Evolutionary conservation across 2,113 vertebrate species (phyloP).

Genomic region (Lophura nycthemera): DNA sequence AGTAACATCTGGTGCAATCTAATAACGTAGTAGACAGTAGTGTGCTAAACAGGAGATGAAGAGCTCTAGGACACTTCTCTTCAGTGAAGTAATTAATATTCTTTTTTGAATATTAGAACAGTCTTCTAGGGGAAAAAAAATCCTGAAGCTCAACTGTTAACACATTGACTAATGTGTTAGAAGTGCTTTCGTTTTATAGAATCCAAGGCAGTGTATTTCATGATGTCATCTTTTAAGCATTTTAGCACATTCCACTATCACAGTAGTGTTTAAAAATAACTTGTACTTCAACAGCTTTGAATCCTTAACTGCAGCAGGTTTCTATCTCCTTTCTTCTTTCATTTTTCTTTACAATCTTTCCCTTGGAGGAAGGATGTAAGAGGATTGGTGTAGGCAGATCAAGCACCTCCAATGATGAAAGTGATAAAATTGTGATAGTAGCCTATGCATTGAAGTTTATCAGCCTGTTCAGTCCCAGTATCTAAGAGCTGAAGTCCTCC

Average conservation of each 20-base stretch:
- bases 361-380: neutral
- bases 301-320: neutral
- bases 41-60: neutral
- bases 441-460: neutral
- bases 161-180: neutral
- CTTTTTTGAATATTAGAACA: conserved; percentile 27
- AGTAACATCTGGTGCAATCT: neutral
- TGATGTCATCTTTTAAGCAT: conserved; percentile 32
- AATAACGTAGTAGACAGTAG: conserved; percentile 1
- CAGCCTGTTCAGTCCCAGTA: neutral
- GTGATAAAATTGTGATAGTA: neutral
- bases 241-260: conserved; percentile 29
- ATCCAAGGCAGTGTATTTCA: neutral
- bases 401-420: conserved; percentile 6
- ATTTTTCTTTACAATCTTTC: conserved; percentile 13
- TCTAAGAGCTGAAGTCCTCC: neutral
- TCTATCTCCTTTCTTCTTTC: conserved; percentile 7
- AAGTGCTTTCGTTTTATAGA: conserved; percentile 6
- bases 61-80: conserved; percentile 11
- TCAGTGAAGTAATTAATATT: conserved; percentile 52
- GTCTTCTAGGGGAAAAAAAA: neutral
- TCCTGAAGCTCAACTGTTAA: neutral
- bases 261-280: conserved; percentile 55
- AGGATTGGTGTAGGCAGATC: neutral
- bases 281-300: conserved; percentile 1